A percentile compares a stretch with the other conserved stretches of the same genome.
Conservation (phyloP, 1,140 invertebrate species). For the Hypsibius dujardini region DNA sequence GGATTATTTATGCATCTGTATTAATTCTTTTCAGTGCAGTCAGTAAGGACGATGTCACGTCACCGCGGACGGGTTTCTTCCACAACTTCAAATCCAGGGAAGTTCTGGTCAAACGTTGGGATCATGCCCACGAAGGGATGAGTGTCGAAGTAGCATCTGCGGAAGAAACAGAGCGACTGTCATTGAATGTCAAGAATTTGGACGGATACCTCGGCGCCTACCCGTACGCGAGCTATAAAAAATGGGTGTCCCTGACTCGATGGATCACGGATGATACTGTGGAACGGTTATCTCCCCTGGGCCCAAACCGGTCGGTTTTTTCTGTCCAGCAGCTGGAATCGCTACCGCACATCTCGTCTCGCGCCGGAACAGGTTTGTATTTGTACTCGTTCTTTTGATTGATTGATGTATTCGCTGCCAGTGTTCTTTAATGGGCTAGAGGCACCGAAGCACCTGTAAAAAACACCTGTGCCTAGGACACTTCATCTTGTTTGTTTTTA, state of each 20-base stretch:
- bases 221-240: slow-evolving; percentile 67
- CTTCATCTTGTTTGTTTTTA: no score
- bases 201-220: slow-evolving; percentile 71
- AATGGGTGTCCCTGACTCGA: slow-evolving; percentile 64
- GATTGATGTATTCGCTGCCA: no score
- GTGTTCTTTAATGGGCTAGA: no score
- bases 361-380: slow-evolving; percentile 26
- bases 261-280: slow-evolving; percentile 44
- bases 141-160: slow-evolving; percentile 21
- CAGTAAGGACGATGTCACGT: slow-evolving; percentile 39
- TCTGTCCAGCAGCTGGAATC: slow-evolving; percentile 6
- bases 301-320: slow-evolving; percentile 17
- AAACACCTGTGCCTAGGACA: no score
- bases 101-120: slow-evolving; percentile 70
- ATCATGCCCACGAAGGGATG: slow-evolving; percentile 37
- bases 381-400: no score
- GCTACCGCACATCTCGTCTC: neutral
- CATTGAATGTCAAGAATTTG: slow-evolving; percentile 52
- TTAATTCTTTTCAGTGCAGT: slow-evolving; percentile 36
- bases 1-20: neutral
- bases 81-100: slow-evolving; percentile 63
- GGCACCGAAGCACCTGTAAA: no score
- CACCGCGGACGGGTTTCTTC: slow-evolving; percentile 68
- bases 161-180: slow-evolving; percentile 38
- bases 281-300: slow-evolving; percentile 24